Evolutionary conservation across 2,888 invertebrate genomes (phyloP), one percentile per base, ranked within the genome.

Genomic region (Teinopalpus imperialis): DNA sequence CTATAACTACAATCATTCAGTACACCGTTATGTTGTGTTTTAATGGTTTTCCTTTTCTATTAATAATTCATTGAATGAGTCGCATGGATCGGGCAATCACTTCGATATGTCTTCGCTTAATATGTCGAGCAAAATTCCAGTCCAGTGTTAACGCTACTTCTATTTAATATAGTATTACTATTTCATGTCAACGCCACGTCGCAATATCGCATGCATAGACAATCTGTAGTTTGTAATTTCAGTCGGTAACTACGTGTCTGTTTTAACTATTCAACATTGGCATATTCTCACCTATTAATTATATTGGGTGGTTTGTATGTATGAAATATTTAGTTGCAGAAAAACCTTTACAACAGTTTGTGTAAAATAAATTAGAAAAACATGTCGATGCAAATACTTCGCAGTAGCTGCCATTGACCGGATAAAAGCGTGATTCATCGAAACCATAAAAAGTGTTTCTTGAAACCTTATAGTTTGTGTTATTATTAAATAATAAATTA

Each of bases 381-480:
- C 7, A 18, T 10, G 2, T n/a, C 32, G 20, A 8, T 13, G 23
- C 14, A 52, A 49, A 23, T 14, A 39, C 30, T 47, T 40, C 49
- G 46, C 47, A 39, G 23, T 34, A 12, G 12, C 34, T 30, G 42
- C 42, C 34, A 12, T 8, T 32, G 32, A 41, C 41, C 31, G 31
- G 30, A 24, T 24, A 31, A 16, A 41, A 41, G 18, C 24, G 24
- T 41, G 41, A 41, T 24, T 41, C 41, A 41, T 41, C 23, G 31
- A 41, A 32, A 29, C 39, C 39, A 29, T 27, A 39, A 18, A 39
- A 29, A 18, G 12, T 10, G 14, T 39, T 39, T 39, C 20, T 18
- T 20, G 27, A 29, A 37, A 27, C 18, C 30, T 18, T 26, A 51
- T 47, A 43, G 39, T 52, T 49, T 40, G 44, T 48, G 34, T 49